Evolutionary conservation across 2,888 invertebrate genomes (phyloP), one percentile per base, ranked within the genome.

Genomic region (Folsomia candida): DNA sequence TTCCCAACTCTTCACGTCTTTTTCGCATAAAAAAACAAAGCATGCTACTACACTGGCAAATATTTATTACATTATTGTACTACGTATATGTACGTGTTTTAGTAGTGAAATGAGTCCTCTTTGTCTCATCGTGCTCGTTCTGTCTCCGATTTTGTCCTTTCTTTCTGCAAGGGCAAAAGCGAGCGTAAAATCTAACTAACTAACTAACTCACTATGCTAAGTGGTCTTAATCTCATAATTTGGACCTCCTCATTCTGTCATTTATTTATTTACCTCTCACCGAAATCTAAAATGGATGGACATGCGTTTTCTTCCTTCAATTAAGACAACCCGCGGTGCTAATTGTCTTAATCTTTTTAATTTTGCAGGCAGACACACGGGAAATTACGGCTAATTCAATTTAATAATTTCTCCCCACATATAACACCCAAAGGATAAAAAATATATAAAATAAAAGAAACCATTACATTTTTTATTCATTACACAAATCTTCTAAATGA

Each of bases 141-240:
- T 54, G 54, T 54, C 54, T n/a, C 11, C 6, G 4, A 14, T 20
- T 20, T 20, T 54, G 20, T 22, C 18, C 54, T n/a, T 54, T 20
- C 20, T n/a, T 54, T 54, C 22, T 14, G 22, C 54, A 4, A 37
- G 20, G 20, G 6, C 11, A 54, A 6, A 54, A n/a, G 54, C 20
- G 54, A 14, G 20, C 6, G 54, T 54, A 54, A 22, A 20, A 20
- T 47, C 18, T 47, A 37, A 37, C 6, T 37, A 37, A 37, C 14
- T 9, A 37, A 37, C 4, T 54, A 54, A 20, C 6, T 14, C 22
- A 54, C 18, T 54, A n/a, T 54, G 54, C 54, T 54, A 54, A 54
- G 54, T 54, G 54, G 54, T 54, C 54, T n/a, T 54, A 54, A 54
- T 54, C 54, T 54, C 22, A 20, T 54, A 54, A 54, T 54, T 18